These are phyloP conservation scores for Anisognathus igniventris DNA, from an alignment of 2,797 vertebrate genomes.

Conservation along the genomic window DNA sequence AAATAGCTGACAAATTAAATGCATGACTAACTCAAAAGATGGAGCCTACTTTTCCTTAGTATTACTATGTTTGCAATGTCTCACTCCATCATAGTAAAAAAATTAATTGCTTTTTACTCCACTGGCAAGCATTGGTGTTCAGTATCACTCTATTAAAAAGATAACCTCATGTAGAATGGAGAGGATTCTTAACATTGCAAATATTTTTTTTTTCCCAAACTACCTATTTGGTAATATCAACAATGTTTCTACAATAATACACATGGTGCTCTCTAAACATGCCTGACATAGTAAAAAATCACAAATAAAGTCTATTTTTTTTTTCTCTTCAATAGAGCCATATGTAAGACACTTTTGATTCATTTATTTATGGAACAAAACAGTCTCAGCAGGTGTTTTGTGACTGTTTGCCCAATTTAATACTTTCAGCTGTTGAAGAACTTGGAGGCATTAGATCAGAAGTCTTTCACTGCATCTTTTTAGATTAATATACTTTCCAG, in stretches of 20 bases:
- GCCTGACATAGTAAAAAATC: not conserved
- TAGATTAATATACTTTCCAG: not conserved
- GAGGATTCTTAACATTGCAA: not conserved
- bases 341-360: not conserved
- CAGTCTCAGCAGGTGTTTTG: not conserved
- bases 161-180: not conserved
- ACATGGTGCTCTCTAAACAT: not conserved
- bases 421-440: not conserved
- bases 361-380: not conserved
- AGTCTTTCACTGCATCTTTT: not conserved
- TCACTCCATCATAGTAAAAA: not conserved
- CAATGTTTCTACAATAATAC: not conserved
- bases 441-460: not conserved
- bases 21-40: not conserved
- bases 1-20: not conserved
- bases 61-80: not conserved
- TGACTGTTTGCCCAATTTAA: not conserved
- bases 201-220: not conserved
- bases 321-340: not conserved
- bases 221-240: not conserved
- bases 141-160: not conserved
- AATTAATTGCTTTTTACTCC: not conserved
- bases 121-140: not conserved
- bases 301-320: not conserved
- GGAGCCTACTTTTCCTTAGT: not conserved